Conservation (phyloP, 2,888 invertebrate species). For the Hyalella azteca region DNA sequence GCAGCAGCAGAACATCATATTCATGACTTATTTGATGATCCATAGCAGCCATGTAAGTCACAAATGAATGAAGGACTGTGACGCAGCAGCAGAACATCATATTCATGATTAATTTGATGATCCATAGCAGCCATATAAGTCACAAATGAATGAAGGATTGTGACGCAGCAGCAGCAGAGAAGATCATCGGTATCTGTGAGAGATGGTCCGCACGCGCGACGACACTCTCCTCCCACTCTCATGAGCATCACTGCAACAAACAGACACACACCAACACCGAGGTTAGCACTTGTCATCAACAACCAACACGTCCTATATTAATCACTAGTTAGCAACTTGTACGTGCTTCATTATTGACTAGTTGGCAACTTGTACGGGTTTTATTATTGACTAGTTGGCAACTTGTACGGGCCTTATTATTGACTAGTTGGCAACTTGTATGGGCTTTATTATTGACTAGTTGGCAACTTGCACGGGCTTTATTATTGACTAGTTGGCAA, state of each 20-base stretch:
- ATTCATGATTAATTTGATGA: background rate
- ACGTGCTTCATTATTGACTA: too few species aligned
- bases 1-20: too few species aligned
- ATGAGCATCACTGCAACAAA: conserved; percentile 18
- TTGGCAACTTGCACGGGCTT: too few species aligned
- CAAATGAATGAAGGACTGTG: background rate
- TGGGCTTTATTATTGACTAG: too few species aligned
- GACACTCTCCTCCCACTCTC: background rate
- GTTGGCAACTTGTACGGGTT: too few species aligned
- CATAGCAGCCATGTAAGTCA: background rate
- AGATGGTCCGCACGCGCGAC: background rate
- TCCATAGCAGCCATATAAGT: background rate
- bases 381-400: too few species aligned
- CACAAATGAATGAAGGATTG: background rate
- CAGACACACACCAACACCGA: conserved; percentile 23
- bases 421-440: too few species aligned
- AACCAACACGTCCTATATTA: conserved; percentile 37
- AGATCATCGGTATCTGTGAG: background rate
- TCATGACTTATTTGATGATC: too few species aligned
- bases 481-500: too few species aligned
- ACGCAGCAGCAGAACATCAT: background rate
- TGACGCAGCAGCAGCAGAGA: background rate
- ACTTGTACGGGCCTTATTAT: too few species aligned
- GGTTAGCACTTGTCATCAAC: conserved; percentile 13
- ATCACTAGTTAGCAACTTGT: too few species aligned